These are phyloP conservation scores for Leptoclinus maculatus DNA, from an alignment of 2,797 vertebrate genomes.

Conservation along the genomic window DNA sequence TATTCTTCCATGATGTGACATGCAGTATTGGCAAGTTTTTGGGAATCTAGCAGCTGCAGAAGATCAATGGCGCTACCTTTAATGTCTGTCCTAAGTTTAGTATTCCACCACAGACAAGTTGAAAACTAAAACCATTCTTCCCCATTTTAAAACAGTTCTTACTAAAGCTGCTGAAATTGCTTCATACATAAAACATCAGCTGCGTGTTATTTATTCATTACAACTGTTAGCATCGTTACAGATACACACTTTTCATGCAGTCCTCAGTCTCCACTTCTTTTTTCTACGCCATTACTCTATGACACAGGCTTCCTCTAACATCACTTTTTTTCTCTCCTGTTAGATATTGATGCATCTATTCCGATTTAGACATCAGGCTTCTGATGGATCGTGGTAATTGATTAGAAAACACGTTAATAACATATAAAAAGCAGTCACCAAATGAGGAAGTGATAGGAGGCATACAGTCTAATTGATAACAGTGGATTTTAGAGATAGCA, in stretches of 20 bases:
- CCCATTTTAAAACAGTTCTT: constrained; percentile 64
- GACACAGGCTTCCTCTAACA: constrained; percentile 42
- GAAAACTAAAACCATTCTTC: constrained; percentile 54
- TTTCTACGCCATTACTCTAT: constrained; percentile 42
- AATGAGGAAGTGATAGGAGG: neutral
- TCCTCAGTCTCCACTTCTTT: constrained; percentile 47
- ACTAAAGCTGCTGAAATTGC: constrained; percentile 71
- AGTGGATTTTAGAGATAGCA: neutral
- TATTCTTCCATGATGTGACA: constrained; percentile 42
- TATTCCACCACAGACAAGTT: constrained; percentile 49
- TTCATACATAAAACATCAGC: constrained; percentile 79
- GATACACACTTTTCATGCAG: constrained; percentile 69
- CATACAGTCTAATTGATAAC: constrained; percentile 13
- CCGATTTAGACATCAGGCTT: constrained; percentile 63
- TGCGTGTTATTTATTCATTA: constrained; percentile 82
- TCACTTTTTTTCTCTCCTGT: constrained; percentile 24
- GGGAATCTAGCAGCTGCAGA: constrained; percentile 33
- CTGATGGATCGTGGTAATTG: constrained; percentile 60
- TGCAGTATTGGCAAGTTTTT: constrained; percentile 58
- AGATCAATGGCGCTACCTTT: constrained; percentile 50
- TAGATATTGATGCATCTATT: constrained; percentile 68
- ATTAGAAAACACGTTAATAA: constrained; percentile 45
- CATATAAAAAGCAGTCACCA: constrained; percentile 20
- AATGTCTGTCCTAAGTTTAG: constrained; percentile 39
- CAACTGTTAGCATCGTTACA: constrained; percentile 73